Evolutionary conservation across 2,888 invertebrate genomes (phyloP).

Genomic region (Euproctis similis): DNA sequence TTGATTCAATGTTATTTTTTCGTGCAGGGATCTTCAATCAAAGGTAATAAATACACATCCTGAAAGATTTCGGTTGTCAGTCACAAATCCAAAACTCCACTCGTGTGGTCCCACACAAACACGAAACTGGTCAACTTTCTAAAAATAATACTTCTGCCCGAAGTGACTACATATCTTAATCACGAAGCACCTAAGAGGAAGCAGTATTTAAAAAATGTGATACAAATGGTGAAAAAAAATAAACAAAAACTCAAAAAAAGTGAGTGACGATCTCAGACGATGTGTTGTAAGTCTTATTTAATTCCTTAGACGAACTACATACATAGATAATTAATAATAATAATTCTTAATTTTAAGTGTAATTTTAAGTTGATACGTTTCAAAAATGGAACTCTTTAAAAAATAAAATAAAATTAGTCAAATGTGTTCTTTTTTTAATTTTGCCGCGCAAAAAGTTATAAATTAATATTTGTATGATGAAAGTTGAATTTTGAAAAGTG

Average conservation of each 20-base stretch:
- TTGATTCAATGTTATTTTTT: constrained; percentile 1
- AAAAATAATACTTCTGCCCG: constrained; percentile 14
- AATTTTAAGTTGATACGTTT: constrained; percentile 26
- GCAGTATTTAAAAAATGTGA: constrained; percentile 69
- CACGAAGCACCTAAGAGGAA: constrained; percentile 42
- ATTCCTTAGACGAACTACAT: constrained; percentile 53
- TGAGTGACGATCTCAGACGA: constrained; percentile 72
- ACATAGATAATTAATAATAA: no score
- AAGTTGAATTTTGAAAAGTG: constrained; percentile 19
- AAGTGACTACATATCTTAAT: constrained; percentile 31
- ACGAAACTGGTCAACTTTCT: constrained; percentile 28
- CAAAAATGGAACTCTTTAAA: constrained; percentile 19
- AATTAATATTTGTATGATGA: constrained; percentile 19
- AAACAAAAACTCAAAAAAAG: constrained; percentile 56
- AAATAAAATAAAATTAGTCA: constrained; percentile 35
- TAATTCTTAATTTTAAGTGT: constrained; percentile 33
- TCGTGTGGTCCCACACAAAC: constrained; percentile 36
- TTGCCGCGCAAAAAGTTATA: constrained; percentile 11
- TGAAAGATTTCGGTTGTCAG: constrained; percentile 56
- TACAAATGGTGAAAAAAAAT: constrained; percentile 64
- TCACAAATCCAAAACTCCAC: constrained; percentile 44
- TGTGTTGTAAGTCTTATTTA: constrained; percentile 53
- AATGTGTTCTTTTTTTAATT: constrained; percentile 37
- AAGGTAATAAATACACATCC: constrained; percentile 55
- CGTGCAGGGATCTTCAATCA: constrained; percentile 52